These are phyloP conservation scores for Dendrolimus punctatus DNA, from an alignment of 1,140 invertebrate species.

Conservation along the genomic window DNA sequence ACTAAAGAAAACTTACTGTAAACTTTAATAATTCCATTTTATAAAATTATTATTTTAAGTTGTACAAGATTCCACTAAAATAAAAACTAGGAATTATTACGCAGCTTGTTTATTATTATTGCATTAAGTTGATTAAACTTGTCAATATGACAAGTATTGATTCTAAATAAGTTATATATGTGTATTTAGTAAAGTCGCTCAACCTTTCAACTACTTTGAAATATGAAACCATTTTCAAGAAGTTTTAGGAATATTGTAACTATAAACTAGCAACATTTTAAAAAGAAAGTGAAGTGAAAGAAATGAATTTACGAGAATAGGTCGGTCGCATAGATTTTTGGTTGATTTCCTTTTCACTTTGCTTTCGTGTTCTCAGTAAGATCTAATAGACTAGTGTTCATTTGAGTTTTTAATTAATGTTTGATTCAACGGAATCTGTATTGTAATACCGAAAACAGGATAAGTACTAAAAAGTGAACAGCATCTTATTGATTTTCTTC, in stretches of 20 bases:
- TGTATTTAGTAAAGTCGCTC: too few relatives aligned
- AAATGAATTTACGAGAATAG: slow-evolving; percentile 71
- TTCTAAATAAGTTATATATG: too few relatives aligned
- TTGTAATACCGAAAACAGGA: slow-evolving; percentile 48
- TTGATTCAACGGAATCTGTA: slow-evolving; percentile 54
- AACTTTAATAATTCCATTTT: too few relatives aligned
- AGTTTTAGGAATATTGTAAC: neutral
- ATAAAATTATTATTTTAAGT: too few relatives aligned
- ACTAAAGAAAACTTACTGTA: too few relatives aligned
- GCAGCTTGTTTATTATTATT: too few relatives aligned
- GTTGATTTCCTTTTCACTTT: slow-evolving; percentile 71
- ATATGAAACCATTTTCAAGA: neutral
- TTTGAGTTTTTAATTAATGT: slow-evolving; percentile 58
- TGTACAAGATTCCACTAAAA: too few relatives aligned
- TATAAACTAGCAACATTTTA: slow-evolving; percentile 48
- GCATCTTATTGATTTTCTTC: slow-evolving; percentile 72
- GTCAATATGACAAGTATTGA: too few relatives aligned
- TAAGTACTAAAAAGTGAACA: slow-evolving; percentile 63
- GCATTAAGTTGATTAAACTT: too few relatives aligned
- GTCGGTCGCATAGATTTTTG: slow-evolving; percentile 70
- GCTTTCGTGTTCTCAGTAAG: slow-evolving; percentile 62
- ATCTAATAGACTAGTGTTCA: slow-evolving; percentile 65
- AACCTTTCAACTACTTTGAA: too few relatives aligned
- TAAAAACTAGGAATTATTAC: too few relatives aligned
- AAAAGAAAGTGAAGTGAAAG: slow-evolving; percentile 71